Conservation (phyloP, 2,113 vertebrate genomes). For the Sylvietta virens region DNA sequence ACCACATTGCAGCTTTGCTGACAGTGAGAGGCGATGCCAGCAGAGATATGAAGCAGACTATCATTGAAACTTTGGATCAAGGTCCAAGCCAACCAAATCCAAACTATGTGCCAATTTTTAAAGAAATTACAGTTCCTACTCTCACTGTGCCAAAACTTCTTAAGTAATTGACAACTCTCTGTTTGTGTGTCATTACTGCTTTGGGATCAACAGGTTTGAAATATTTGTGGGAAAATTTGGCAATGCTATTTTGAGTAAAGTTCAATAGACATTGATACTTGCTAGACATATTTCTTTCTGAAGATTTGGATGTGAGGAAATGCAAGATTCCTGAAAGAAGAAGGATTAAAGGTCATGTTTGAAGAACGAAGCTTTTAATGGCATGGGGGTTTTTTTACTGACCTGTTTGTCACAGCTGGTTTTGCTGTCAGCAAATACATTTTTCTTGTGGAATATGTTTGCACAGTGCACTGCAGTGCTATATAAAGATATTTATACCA, state of each 20-base stretch:
- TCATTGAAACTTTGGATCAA: conserved; percentile 92
- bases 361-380: neutral
- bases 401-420: neutral
- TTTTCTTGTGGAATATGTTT: neutral
- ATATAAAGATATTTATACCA: neutral
- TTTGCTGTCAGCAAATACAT: neutral
- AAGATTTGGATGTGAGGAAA: neutral
- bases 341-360: neutral
- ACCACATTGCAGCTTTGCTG: conserved; percentile 90
- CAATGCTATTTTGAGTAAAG: neutral
- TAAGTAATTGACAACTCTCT: conserved; percentile 70
- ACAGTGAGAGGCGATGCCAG: conserved; percentile 90
- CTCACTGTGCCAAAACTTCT: conserved; percentile 91
- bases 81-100: conserved; percentile 74
- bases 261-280: neutral
- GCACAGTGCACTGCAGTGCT: neutral
- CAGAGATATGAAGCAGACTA: conserved; percentile 94
- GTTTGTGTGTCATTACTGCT: neutral
- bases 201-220: neutral
- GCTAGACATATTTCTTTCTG: neutral
- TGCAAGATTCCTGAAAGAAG: neutral
- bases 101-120: conserved; percentile 86
- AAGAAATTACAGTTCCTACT: conserved; percentile 88
- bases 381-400: neutral
- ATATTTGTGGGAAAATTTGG: neutral